Evolutionary conservation across 1,140 invertebrate genomes (phyloP), one percentile per base, ranked within the genome.

Genomic region (Cherax destructor): DNA sequence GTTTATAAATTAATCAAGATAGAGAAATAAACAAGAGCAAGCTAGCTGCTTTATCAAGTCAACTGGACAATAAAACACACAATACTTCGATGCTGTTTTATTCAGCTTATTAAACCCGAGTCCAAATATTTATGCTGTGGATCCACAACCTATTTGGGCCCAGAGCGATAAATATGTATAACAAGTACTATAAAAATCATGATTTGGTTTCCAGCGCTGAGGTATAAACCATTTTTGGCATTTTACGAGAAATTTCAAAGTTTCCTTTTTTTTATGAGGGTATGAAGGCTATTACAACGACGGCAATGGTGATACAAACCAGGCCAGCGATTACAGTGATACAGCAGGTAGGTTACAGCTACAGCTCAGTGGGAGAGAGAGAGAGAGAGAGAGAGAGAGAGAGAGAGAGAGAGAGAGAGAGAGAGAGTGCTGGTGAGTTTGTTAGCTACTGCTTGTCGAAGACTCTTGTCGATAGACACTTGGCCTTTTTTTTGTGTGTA

Each of bases 191-290:
- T 30, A 74, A 24, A 56, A 74, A 24, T 74, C 21, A 74, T 74
- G 69, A 21, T 24, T 21, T 24, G 69, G 69, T 30, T 24, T 21
- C 6, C 21, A 5, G 69, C 69, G 69, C 7, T 30, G 3, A 74
- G n/a, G 69, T 74, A 74, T 74, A 24, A 74, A 74, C 21, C 69
- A 74, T 74, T 74, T 74, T 74, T 74, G 69, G 69, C 24, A n/a
- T 74, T 74, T 74, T 74, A 74, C 69, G 69, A 74, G 69, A 74
- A 74, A 74, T 74, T 74, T 10, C 18, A 30, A 74, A 74, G 69
- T 24, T 69, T 74, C 69, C 13, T 24, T n/a, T 30, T 24, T 30
- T 74, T 74, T 24, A 30, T 65, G 7, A 21, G 13, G 69, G n/a
- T 9, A 30, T 30, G 69, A 74, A 24, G 69, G n/a, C 21, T 74